These are phyloP conservation scores for Zenarchopterus dispar DNA, from an alignment of 2,797 vertebrate species.

Conservation along the genomic window DNA sequence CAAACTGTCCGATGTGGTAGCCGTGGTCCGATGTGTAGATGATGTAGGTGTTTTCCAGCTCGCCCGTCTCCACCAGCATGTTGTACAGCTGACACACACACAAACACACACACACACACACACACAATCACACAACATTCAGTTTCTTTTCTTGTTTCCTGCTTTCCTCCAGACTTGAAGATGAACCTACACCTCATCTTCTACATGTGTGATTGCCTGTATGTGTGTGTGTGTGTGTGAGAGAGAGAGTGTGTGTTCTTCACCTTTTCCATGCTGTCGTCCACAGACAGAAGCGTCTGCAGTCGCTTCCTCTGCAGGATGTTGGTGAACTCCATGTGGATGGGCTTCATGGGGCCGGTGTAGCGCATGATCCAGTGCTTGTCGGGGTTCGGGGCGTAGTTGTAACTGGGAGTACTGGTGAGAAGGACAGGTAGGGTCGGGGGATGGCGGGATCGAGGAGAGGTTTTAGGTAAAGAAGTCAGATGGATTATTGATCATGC, in stretches of 20 bases:
- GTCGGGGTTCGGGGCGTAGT: slow-evolving; percentile 95
- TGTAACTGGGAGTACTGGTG: slow-evolving; percentile 95
- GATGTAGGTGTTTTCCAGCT: slow-evolving; percentile 95
- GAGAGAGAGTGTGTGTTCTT: neutral
- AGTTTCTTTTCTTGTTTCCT: too few relatives aligned
- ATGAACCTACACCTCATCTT: neutral
- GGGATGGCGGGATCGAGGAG: too few relatives aligned
- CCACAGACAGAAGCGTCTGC: slow-evolving; percentile 95
- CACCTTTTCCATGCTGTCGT: slow-evolving; percentile 94
- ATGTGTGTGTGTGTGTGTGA: neutral
- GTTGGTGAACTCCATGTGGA: slow-evolving; percentile 99
- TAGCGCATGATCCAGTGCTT: slow-evolving; percentile 99
- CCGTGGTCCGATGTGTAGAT: slow-evolving; percentile 97
- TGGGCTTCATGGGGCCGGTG: slow-evolving; percentile 94
- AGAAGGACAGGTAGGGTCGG: neutral
- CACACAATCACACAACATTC: too few relatives aligned
- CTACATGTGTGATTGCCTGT: neutral
- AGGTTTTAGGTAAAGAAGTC: too few relatives aligned
- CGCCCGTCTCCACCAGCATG: slow-evolving; percentile 89
- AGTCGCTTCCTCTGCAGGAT: slow-evolving; percentile 93
- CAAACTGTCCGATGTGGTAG: slow-evolving; percentile 97
- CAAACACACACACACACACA: too few relatives aligned
- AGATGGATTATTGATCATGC: too few relatives aligned
- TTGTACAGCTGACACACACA: slow-evolving; percentile 85
- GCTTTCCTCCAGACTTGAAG: too few relatives aligned